These are phyloP conservation scores for Pimephales promelas DNA, from an alignment of 2,113 vertebrate genomes.

Conservation along the genomic window DNA sequence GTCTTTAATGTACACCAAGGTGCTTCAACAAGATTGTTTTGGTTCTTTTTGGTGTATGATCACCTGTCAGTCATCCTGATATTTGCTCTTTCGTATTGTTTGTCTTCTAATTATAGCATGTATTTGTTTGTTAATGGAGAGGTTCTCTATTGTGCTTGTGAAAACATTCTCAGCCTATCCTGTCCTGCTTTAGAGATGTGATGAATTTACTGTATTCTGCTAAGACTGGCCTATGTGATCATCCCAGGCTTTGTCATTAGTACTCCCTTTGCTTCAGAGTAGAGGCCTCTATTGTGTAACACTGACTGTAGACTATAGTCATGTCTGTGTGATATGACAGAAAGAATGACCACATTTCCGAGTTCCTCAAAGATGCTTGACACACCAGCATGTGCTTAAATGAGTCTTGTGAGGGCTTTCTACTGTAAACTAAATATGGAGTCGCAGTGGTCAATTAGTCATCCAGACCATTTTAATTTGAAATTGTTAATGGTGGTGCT, in stretches of 20 bases:
- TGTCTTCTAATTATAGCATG: constrained; percentile 7
- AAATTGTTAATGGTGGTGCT: neutral
- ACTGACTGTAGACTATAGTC: neutral
- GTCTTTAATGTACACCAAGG: neutral
- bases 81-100: constrained; percentile 5
- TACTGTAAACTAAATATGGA: neutral
- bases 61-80: neutral
- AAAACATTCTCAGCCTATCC: neutral
- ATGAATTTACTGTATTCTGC: constrained; percentile 36
- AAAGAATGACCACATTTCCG: neutral
- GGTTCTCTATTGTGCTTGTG: constrained; percentile 22
- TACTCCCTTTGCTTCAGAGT: neutral
- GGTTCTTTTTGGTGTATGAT: neutral
- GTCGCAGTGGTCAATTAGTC: neutral
- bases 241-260: neutral
- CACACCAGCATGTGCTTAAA: neutral
- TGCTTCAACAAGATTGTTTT: neutral
- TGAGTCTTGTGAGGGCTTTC: neutral
- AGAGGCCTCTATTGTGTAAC: neutral
- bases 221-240: neutral
- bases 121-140: constrained; percentile 28
- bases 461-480: neutral
- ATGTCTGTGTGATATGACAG: neutral
- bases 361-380: constrained; percentile 8
- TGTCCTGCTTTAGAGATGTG: constrained; percentile 32